Evolutionary conservation across 2,888 invertebrate genomes (phyloP).

Genomic region (Agrilus cyanescens): DNA sequence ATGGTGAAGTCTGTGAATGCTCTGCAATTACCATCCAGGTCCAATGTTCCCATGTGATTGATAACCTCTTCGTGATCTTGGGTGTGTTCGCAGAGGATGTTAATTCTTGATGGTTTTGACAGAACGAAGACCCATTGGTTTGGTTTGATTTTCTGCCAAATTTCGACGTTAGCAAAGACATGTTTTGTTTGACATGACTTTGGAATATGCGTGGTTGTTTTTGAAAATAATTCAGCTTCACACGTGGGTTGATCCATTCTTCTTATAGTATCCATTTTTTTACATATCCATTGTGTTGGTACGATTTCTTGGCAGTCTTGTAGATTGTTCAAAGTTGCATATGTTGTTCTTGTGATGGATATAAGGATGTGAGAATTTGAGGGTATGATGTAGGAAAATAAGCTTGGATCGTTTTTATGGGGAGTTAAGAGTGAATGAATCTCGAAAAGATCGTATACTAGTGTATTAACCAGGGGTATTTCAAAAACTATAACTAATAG

Average conservation of each 20-base stretch:
- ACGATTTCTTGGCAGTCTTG: neutral
- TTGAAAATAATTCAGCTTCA: neutral
- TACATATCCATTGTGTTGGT: too few species aligned
- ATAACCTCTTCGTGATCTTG: too few species aligned
- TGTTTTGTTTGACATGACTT: neutral
- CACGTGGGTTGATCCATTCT: too few species aligned
- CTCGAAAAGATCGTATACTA: neutral
- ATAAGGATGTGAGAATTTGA: neutral
- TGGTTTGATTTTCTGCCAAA: neutral
- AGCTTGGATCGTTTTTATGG: too few species aligned
- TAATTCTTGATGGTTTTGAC: neutral
- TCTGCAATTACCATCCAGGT: too few species aligned
- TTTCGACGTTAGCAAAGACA: neutral
- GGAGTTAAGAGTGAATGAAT: neutral
- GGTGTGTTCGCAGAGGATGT: neutral
- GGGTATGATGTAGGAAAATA: neutral
- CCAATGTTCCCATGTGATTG: too few species aligned
- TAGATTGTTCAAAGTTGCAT: neutral
- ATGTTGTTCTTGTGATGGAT: conserved; percentile 1
- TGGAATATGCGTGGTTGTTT: neutral
- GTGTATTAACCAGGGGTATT: neutral
- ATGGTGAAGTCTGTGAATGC: neutral
- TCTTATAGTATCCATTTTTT: too few species aligned
- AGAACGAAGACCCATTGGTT: neutral
- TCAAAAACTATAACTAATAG: neutral